Evolutionary conservation across 2,888 invertebrate genomes (phyloP).

Genomic region (Sphaeridia pumilis): DNA sequence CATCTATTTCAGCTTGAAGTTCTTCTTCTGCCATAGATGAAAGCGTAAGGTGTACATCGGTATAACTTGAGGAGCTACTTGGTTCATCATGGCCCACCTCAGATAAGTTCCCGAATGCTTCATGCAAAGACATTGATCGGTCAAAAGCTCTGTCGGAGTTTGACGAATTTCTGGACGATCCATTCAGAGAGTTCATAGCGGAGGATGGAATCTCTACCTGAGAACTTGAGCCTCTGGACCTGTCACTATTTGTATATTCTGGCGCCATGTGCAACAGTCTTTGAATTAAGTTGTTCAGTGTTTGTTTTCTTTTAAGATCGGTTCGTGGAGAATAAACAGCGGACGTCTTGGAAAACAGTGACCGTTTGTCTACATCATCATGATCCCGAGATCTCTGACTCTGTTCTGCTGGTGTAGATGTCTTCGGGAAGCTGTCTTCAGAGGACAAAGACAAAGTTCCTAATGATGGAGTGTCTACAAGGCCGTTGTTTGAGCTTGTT

Average conservation of each 20-base stretch:
- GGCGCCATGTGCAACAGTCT: constrained; percentile 13
- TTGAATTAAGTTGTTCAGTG: constrained; percentile 6
- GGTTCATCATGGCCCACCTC: too few species aligned
- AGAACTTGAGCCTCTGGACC: too few species aligned
- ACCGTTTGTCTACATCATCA: not conserved
- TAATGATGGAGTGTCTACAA: too few species aligned
- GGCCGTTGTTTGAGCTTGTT: not conserved
- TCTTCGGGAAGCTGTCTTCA: not conserved
- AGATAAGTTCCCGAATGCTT: too few species aligned
- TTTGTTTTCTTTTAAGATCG: constrained; percentile 5
- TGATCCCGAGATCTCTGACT: not conserved
- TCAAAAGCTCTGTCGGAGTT: too few species aligned
- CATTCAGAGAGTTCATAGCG: not conserved
- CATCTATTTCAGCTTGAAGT: too few species aligned
- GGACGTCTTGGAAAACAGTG: not conserved
- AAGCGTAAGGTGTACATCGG: too few species aligned
- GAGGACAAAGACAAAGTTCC: too few species aligned
- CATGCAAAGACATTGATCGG: too few species aligned
- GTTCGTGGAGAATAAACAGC: constrained; percentile 5
- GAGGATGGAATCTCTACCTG: constrained; percentile 15
- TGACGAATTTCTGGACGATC: too few species aligned
- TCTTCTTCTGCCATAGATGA: too few species aligned
- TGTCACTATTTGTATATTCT: constrained; percentile 5
- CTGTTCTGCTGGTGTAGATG: not conserved
- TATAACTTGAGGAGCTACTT: too few species aligned